Conservation (phyloP, 1,140 invertebrate genomes). For the Ostrea denselamellosa region DNA sequence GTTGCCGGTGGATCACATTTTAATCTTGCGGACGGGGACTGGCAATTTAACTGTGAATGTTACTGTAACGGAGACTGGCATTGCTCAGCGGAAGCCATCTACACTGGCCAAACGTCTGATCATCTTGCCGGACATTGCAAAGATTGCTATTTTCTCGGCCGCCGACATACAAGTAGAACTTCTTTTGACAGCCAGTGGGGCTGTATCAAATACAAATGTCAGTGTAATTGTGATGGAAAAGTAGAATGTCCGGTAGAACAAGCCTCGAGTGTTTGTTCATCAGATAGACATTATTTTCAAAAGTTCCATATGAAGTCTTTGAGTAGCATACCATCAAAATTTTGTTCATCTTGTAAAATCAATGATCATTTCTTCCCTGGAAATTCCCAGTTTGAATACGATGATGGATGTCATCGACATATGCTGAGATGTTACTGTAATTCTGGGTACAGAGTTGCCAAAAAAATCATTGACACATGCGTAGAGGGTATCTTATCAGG, state of each 20-base stretch:
- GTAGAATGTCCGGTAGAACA: slow-evolving; percentile 47
- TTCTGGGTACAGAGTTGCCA: slow-evolving; percentile 49
- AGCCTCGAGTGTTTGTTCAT: slow-evolving; percentile 38
- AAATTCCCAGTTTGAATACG: slow-evolving; percentile 55
- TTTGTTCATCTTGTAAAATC: slow-evolving; percentile 48
- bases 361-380: slow-evolving; percentile 52
- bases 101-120: slow-evolving; percentile 40
- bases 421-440: slow-evolving; percentile 54
- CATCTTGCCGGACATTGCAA: slow-evolving; percentile 40
- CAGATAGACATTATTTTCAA: slow-evolving; percentile 44
- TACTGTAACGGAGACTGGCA: slow-evolving; percentile 63
- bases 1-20: slow-evolving; percentile 50
- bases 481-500: slow-evolving; percentile 27
- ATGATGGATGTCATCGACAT: slow-evolving; percentile 47
- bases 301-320: slow-evolving; percentile 51
- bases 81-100: slow-evolving; percentile 44
- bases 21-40: slow-evolving; percentile 59
- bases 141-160: slow-evolving; percentile 54
- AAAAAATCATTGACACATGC: slow-evolving; percentile 43
- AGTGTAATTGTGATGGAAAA: slow-evolving; percentile 58
- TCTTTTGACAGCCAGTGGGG: slow-evolving; percentile 53
- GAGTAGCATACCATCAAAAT: slow-evolving; percentile 29
- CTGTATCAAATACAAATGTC: slow-evolving; percentile 60
- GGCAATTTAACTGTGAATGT: slow-evolving; percentile 63
- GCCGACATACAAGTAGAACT: slow-evolving; percentile 40